These are phyloP conservation scores for Macrosoma leucophasiata DNA, from an alignment of 2,888 invertebrate species.

Conservation along the genomic window DNA sequence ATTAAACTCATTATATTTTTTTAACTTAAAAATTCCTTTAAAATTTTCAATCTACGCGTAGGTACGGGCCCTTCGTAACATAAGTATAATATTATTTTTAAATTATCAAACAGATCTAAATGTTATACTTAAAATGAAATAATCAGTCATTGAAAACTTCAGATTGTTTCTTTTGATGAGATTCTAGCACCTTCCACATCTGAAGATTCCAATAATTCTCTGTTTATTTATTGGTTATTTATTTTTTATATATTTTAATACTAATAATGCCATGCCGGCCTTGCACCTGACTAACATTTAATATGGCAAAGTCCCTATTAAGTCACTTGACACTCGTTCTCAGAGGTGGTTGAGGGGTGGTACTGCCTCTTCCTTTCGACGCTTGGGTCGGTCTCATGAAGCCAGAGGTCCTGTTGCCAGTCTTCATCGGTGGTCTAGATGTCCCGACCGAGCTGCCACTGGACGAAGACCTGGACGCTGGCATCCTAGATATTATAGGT, in stretches of 20 bases:
- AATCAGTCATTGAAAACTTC: constrained; percentile 72
- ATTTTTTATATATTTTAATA: constrained; percentile 22
- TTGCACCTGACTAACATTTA: constrained; percentile 13
- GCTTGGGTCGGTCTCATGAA: constrained; percentile 94
- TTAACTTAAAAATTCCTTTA: constrained; percentile 33
- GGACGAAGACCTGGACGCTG: constrained; percentile 64
- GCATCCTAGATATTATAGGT: constrained; percentile 51
- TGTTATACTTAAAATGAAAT: constrained; percentile 36
- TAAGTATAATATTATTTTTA: constrained; percentile 3
- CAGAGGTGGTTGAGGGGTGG: constrained; percentile 42
- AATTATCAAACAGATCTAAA: constrained; percentile 49
- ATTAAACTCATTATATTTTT: constrained; percentile 31
- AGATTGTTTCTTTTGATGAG: constrained; percentile 58
- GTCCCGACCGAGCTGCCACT: constrained; percentile 70
- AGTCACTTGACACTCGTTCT: constrained; percentile 52
- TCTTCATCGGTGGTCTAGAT: constrained; percentile 59
- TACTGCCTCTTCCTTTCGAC: constrained; percentile 81
- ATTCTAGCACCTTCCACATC: constrained; percentile 62
- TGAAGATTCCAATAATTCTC: constrained; percentile 72
- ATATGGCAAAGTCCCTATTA: constrained; percentile 11
- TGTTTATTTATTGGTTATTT: constrained; percentile 33
- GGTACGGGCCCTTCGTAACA: constrained; percentile 36
- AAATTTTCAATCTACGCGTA: too few relatives aligned
- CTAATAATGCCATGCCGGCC: constrained; percentile 20
- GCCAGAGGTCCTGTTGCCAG: constrained; percentile 64